Evolutionary conservation across 2,113 vertebrate genomes (phyloP), one percentile per base, ranked within the genome.

Genomic region (Urocolius indicus): DNA sequence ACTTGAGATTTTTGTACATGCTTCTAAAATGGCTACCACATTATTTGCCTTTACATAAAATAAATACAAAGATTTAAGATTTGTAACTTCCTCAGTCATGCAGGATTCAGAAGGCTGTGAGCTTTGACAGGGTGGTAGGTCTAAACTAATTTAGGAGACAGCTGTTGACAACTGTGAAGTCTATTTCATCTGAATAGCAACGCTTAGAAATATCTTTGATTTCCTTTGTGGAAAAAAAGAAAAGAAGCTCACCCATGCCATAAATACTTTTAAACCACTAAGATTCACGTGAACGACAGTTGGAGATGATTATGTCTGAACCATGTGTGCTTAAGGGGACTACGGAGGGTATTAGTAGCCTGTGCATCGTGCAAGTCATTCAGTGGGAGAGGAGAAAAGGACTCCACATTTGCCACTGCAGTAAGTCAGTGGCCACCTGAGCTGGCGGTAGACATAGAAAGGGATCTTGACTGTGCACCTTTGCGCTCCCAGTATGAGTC

Each of bases 261-360:
- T 68, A 84, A 89, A 97, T 94, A 66, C 69, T 85, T 80, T 71
- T 32, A 95, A 96, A 92, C 82, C 94, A 94, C 91, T 71, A 62
- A 83, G 52, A 43, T 58, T 58, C 84, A 62, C 24, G 21, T 65
- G 82, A 88, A 41, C 0, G 0, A 51, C 82, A 89, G 74, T 93
- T 76, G 85, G 87, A 88, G 71, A 54, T 26, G 34, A 69, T 85
- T 94, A 59, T 73, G 32, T 57, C 77, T 89, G 65, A 94, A 17
- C 48, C 0, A 0, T 48, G 58, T 1, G 1, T 27, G 36, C 30
- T 34, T 85, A 72, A 87, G 76, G 65, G 94, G 89, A 94, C 75
- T 92, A 86, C 51, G 78, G 78, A 74, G 78, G 48, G n/a, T 29
- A 74, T 45, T 78, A 69, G 59, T 92, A 93, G 62, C 86, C 83